Percentiles rank a stretch among this genome's conserved stretches.
phyloP scores from a whole-genome alignment of 2,113 vertebrate species.

The Corythoichthys haematopterus region DNA sequence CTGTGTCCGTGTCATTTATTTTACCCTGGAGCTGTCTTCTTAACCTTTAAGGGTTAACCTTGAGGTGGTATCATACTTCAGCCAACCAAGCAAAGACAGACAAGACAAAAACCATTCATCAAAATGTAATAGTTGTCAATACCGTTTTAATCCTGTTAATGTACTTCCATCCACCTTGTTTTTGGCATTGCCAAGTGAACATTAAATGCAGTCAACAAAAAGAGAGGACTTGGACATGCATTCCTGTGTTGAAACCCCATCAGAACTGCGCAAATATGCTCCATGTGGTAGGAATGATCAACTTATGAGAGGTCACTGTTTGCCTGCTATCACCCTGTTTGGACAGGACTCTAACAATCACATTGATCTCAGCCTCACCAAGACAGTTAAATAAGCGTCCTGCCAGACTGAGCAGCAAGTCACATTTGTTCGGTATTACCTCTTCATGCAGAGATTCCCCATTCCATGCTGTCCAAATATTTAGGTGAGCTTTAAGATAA shows the following conservation, averaged over 20 bases:
- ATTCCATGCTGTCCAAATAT: conserved; percentile 63
- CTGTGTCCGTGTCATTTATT: conserved; percentile 36
- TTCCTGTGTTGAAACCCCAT: conserved; percentile 54
- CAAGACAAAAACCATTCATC: conserved; percentile 1
- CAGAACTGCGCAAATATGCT: conserved; percentile 62
- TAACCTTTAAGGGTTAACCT: conserved; percentile 42
- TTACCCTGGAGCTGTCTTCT: conserved; percentile 42
- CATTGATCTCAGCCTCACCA: conserved; percentile 46
- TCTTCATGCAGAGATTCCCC: conserved; percentile 29
- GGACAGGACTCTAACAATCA: conserved; percentile 66
- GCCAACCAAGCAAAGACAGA: conserved; percentile 43
- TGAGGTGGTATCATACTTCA: conserved; percentile 37
- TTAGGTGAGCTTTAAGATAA: conserved; percentile 60
- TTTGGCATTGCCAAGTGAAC: background rate
- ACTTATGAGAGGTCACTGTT: conserved; percentile 60
- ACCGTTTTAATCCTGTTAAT: background rate
- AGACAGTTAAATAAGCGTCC: conserved; percentile 53
- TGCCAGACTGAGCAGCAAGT: conserved; percentile 36
- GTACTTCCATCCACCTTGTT: background rate
- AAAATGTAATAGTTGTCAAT: background rate
- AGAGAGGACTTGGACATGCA: conserved; percentile 59
- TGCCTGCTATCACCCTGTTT: conserved; percentile 61
- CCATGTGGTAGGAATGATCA: conserved; percentile 65
- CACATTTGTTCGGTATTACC: conserved; percentile 72
- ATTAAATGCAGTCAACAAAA: conserved; percentile 23